A percentile compares a stretch with the other conserved stretches of the same genome.
Evolutionary conservation across 2,113 vertebrate genomes (phyloP).

Genomic region (Leptodactylus fuscus): DNA sequence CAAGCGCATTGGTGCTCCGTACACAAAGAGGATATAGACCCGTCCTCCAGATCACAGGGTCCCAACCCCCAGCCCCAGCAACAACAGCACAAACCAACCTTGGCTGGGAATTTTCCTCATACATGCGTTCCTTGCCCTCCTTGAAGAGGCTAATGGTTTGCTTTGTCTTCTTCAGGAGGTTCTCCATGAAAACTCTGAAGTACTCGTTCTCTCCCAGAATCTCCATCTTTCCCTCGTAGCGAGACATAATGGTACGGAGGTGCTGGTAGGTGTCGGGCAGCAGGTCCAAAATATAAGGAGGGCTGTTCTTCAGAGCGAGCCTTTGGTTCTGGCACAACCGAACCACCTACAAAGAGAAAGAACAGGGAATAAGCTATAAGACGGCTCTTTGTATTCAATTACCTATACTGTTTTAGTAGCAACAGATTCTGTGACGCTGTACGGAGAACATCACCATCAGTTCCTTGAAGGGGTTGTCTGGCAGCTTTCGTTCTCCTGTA

Average conservation of each 20-base stretch:
- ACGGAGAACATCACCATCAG: too few species aligned
- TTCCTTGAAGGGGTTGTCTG: too few species aligned
- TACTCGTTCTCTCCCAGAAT: conserved; percentile 96
- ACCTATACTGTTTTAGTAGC: too few species aligned
- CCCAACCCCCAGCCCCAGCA: not conserved
- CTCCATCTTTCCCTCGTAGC: conserved; percentile 98
- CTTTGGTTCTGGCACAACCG: conserved; percentile 97
- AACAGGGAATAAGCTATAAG: not conserved
- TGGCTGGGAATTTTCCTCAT: conserved; percentile 97
- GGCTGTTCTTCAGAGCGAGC: conserved; percentile 96
- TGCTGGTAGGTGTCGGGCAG: conserved; percentile 98
- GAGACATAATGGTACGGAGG: conserved; percentile 90
- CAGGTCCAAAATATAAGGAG: conserved; percentile 96
- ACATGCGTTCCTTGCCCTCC: conserved; percentile 97
- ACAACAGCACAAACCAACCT: conserved; percentile 74
- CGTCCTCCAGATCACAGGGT: too few species aligned
- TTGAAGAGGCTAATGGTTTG: conserved; percentile 99
- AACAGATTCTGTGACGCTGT: too few species aligned
- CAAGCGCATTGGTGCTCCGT: too few species aligned
- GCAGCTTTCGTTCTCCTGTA: too few species aligned
- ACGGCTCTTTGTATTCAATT: too few species aligned
- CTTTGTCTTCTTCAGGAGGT: conserved; percentile 97
- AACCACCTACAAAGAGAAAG: conserved; percentile 83
- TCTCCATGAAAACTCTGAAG: conserved; percentile 98
- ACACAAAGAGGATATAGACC: too few species aligned